These are phyloP conservation scores for Cephus rjabovi DNA, from an alignment of 2,888 invertebrate species.

Conservation along the genomic window DNA sequence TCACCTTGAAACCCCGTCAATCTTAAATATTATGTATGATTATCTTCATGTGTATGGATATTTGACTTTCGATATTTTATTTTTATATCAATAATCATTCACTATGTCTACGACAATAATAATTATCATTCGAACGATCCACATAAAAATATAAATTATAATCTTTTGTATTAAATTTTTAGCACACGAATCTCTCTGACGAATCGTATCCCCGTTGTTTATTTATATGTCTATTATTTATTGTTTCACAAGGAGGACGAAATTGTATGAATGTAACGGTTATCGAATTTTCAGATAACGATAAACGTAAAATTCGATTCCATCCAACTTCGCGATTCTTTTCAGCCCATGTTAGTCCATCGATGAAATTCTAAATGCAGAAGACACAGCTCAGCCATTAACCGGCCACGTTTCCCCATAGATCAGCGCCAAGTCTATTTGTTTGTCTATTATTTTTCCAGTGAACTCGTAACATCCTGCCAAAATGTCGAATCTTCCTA, in stretches of 20 bases:
- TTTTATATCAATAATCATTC: slow-evolving; percentile 11
- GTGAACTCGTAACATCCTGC: not conserved
- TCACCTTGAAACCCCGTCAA: slow-evolving; percentile 72
- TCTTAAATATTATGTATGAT: slow-evolving; percentile 64
- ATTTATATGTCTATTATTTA: not conserved
- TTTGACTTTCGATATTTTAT: slow-evolving; percentile 14
- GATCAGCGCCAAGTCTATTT: not conserved
- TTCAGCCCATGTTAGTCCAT: slow-evolving; percentile 14
- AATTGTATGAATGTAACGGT: not conserved
- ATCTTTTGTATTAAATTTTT: slow-evolving; percentile 30
- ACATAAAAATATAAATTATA: slow-evolving; percentile 55
- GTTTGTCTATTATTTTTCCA: not conserved
- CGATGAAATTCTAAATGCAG: slow-evolving; percentile 18
- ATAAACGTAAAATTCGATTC: not conserved
- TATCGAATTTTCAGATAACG: not conserved
- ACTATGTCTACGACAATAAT: slow-evolving; percentile 30
- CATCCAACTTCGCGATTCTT: slow-evolving; percentile 6
- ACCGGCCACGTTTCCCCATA: not conserved
- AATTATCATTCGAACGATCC: slow-evolving; percentile 42
- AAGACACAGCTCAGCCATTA: slow-evolving; percentile 4
- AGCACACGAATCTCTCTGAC: slow-evolving; percentile 12
- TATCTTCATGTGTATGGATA: not conserved
- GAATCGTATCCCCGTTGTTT: slow-evolving; percentile 7
- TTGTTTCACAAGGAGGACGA: not conserved
- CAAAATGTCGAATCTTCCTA: not conserved